Evolutionary conservation across 2,797 vertebrate species (phyloP), one percentile per base, ranked within the genome.

Genomic region (Remorina albescens): DNA sequence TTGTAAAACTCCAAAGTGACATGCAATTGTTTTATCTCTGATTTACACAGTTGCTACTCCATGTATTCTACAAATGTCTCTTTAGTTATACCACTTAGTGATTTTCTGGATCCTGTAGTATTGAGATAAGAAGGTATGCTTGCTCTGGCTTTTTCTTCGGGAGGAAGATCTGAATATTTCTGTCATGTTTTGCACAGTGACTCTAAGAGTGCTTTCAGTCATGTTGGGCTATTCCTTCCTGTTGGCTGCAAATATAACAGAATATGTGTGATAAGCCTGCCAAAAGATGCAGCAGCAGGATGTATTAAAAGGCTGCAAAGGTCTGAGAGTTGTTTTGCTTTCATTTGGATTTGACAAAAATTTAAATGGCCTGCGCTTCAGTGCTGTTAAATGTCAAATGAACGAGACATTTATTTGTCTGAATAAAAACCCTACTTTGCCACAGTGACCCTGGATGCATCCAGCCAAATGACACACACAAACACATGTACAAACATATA

Each of bases 341-440:
- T 84, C 47, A 51, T 85, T 69, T 62, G 78, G 84, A 87, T 92
- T 88, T 81, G 68, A 62, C 80, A 68, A 63, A 59, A 82, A 69
- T 84, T 67, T 71, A 80, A 90, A 90, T 36, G 68, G 78, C 69
- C 76, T 78, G 58, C 80, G 66, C 80, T 63, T 81, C 41, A 34
- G 59, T 15, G 0, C 53, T 63, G 75, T 50, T 36, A 21, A 68
- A 78, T 49, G 47, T 26, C 77, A 80, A 50, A 23, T 62, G 53
- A 78, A 84, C 78, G 65, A 86, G 71, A 71, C 62, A 74, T 81
- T 87, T 23, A 86, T 88, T 86, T 84, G 79, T 83, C 71, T 44
- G 74, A 84, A 82, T 67, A 78, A 74, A 87, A 85, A 72, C 25
- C 47, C 44, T 16, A 58, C 71, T 66, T 37, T 65, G 67, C 77